These are phyloP conservation scores for Scalopus aquaticus DNA, from an alignment of 2,113 vertebrate species.

Conservation along the genomic window DNA sequence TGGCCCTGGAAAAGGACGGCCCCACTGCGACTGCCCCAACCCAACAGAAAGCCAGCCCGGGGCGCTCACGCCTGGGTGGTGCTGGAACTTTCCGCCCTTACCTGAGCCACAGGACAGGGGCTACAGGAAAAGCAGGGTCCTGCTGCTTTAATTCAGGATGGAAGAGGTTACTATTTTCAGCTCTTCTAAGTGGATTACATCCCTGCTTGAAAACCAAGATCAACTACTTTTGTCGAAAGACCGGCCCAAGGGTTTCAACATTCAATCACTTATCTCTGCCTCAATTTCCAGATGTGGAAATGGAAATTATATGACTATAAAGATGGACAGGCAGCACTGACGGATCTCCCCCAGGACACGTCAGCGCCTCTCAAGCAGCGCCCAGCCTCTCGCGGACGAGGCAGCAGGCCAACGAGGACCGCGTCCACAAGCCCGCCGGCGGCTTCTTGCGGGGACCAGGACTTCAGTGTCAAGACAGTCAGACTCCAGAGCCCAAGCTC, in stretches of 20 bases:
- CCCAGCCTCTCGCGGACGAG: not conserved
- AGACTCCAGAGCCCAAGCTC: not conserved
- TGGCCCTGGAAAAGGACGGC: not conserved
- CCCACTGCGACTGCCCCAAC: not conserved
- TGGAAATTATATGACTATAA: not conserved
- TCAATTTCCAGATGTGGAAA: not conserved
- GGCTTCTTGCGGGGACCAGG: not conserved
- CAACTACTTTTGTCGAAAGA: not conserved
- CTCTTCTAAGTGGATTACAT: not conserved
- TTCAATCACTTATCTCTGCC: not conserved
- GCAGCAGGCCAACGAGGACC: not conserved
- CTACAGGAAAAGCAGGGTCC: not conserved
- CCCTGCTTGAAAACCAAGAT: not conserved
- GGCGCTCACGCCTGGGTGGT: not conserved
- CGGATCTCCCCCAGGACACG: accelerated
- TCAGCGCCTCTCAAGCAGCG: no score
- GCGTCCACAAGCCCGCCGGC: not conserved
- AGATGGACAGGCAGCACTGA: not conserved
- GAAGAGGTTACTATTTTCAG: not conserved
- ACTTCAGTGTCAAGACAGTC: not conserved
- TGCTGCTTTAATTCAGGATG: not conserved
- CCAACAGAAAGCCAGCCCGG: not conserved
- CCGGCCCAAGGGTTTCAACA: not conserved
- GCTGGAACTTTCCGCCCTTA: not conserved
- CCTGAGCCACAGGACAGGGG: not conserved